Conservation (phyloP, 2,113 vertebrate species). For the Petaurus breviceps region DNA sequence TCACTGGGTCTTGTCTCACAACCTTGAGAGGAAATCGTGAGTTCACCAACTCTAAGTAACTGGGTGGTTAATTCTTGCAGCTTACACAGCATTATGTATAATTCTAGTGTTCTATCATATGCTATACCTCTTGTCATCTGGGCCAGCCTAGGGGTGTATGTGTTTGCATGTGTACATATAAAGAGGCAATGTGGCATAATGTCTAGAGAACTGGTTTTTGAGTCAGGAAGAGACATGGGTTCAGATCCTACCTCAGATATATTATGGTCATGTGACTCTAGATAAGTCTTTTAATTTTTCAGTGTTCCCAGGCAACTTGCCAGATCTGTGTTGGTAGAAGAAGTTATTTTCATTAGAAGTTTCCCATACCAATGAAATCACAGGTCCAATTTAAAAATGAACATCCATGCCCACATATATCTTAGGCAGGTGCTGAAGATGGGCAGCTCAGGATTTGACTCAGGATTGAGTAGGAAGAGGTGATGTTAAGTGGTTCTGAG, state of each 20-base stretch:
- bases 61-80: background rate
- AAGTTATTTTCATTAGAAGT: no score
- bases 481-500: no score
- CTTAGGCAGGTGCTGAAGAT: no score
- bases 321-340: background rate
- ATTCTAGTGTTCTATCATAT: background rate
- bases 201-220: background rate
- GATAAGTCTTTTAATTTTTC: background rate
- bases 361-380: no score
- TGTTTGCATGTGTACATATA: background rate
- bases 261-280: no score
- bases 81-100: background rate
- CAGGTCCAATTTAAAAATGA: no score
- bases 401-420: no score
- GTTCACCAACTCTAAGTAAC: background rate
- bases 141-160: background rate
- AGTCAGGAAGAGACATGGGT: background rate
- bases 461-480: no score
- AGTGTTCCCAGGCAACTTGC: background rate
- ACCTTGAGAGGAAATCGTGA: background rate
- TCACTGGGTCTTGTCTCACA: background rate
- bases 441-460: no score
- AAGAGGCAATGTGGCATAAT: background rate
- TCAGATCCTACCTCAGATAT: background rate
- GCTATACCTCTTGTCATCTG: no score